Base-by-base conservation (phyloP, 2,797 vertebrate species). In the Paedocypris micromegethes region DNA sequence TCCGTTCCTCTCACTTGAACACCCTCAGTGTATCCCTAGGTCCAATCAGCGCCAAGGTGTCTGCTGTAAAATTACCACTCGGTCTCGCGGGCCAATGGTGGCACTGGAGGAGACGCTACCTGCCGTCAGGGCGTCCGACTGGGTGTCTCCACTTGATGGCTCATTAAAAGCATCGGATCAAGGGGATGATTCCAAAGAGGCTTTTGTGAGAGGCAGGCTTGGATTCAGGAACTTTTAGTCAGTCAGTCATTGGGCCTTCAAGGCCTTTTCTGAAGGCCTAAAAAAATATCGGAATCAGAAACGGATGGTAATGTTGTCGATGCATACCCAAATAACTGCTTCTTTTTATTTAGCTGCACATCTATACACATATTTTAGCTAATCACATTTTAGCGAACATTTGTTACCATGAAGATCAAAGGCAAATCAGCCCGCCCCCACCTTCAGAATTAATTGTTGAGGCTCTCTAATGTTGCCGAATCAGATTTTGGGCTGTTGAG, bases 101-200 rank as follows among this genome's bases (percentile, higher is more conserved):
- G 41, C n/a, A 56, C n/a, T 47, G 45, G 56, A 57, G 63, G 49
- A 61, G 63, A 38, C 38, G 23, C 3, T n/a, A 40, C 63, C 49
- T 55, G 57, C 48, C 65, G 53, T 68, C 56, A 38, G 64, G 58
- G 47, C 48, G 41, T 45, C 49, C 7, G 66, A 62, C 65, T 50
- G 64, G 50, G 45, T 48, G 47, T 71, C 73, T n/a, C 7, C 47
- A 54, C 44, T 45, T 8, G 58, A 60, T 64, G 47, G 49, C 79
- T 82, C 76, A 77, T 82, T 80, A 80, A 74, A 70, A 51, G 66
- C 72, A 80, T 82, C 79, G 50, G 63, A 64, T 73, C 71, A 61
- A 52, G 68, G 66, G 56, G 46, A 47, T 71, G 72, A 70, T 68
- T 57, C 65, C 51, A 60, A 46, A 65, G 71, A 74, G 84, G 82